phyloP scores from a whole-genome alignment of 1,140 invertebrate species.

The Brachionus sp. region DNA sequence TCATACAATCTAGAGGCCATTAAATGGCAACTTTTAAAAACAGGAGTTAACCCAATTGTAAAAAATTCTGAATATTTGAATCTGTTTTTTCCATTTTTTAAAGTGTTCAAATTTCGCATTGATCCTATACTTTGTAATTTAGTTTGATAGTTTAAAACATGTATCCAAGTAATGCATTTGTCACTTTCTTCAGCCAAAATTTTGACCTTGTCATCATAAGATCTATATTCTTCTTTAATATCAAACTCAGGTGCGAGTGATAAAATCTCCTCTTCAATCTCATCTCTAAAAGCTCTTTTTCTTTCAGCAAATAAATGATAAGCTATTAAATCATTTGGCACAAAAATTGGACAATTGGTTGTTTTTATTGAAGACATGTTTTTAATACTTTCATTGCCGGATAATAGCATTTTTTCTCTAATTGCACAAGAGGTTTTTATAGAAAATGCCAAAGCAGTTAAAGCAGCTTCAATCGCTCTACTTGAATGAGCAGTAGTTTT shows the following conservation, averaged over 20 bases:
- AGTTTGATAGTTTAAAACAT: conserved; percentile 37
- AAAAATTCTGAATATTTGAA: conserved; percentile 35
- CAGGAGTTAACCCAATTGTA: conserved; percentile 7
- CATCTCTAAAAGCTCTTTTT: background rate
- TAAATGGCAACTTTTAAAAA: background rate
- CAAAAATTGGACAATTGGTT: background rate
- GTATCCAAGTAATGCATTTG: conserved; percentile 40
- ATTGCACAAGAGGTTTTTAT: conserved; percentile 19
- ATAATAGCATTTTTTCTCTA: conserved; percentile 21
- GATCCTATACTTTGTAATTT: conserved; percentile 14
- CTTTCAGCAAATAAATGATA: conserved; percentile 31
- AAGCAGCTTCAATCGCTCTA: conserved; percentile 25
- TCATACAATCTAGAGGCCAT: conserved; percentile 15
- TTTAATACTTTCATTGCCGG: conserved; percentile 25
- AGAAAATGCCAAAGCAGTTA: background rate
- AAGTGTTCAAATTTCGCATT: conserved; percentile 38
- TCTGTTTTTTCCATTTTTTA: conserved; percentile 26
- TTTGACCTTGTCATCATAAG: conserved; percentile 22
- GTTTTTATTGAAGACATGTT: background rate
- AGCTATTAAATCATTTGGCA: conserved; percentile 14
- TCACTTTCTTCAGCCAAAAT: conserved; percentile 24
- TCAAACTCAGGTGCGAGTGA: conserved; percentile 38
- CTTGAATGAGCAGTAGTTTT: background rate
- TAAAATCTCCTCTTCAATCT: conserved; percentile 32
- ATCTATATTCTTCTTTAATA: background rate